These are phyloP conservation scores for Ailurus styani DNA, from an alignment of 2,113 vertebrate genomes.

Conservation along the genomic window DNA sequence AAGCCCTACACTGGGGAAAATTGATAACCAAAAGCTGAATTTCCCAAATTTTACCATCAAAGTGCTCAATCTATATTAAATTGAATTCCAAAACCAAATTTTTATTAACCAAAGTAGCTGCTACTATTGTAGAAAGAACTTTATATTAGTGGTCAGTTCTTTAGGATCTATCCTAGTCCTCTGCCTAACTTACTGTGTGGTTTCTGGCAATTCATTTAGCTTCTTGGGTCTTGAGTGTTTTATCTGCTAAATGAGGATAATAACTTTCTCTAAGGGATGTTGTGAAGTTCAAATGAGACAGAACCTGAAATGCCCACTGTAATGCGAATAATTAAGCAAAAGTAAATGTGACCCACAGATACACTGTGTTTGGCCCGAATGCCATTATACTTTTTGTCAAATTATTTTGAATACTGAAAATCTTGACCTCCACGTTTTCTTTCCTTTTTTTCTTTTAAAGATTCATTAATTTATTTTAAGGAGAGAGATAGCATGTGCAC, in stretches of 20 bases:
- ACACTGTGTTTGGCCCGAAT: neutral
- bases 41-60: constrained; percentile 22
- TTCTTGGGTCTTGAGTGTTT: neutral
- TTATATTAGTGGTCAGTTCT: neutral
- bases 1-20: neutral
- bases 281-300: neutral
- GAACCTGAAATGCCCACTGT: neutral
- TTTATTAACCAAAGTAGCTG: neutral
- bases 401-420: neutral
- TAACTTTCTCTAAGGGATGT: neutral
- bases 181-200: neutral
- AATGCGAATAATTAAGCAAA: neutral
- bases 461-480: neutral
- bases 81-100: neutral
- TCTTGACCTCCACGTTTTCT: neutral
- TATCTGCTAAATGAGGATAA: neutral
- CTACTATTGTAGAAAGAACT: neutral
- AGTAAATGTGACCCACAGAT: neutral
- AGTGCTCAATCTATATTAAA: neutral
- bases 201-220: neutral
- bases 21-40: neutral
- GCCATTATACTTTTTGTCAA: neutral
- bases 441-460: neutral
- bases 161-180: neutral
- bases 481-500: neutral